Evolutionary conservation across 2,797 vertebrate species (phyloP).

Genomic region (Phoebastria nigripes): DNA sequence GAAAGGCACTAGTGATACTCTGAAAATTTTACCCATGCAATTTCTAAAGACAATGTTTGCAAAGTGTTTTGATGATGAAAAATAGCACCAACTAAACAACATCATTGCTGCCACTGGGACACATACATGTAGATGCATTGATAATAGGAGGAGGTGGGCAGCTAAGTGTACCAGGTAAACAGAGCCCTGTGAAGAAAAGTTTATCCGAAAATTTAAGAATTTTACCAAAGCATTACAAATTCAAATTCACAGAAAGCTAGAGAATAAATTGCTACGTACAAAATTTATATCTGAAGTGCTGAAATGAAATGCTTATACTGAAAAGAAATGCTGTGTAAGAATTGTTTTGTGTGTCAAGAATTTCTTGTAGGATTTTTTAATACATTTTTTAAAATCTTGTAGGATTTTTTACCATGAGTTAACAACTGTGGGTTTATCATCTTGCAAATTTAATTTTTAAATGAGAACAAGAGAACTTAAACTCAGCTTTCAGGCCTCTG

Average conservation of each 20-base stretch:
- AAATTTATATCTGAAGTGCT: background rate
- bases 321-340: background rate
- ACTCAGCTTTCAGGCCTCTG: background rate
- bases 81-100: background rate
- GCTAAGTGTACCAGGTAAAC: background rate
- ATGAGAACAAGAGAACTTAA: background rate
- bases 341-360: background rate
- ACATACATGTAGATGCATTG: background rate
- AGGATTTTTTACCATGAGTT: background rate
- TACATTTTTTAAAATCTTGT: background rate
- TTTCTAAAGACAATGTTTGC: background rate
- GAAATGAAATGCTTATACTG: background rate
- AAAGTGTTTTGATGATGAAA: background rate
- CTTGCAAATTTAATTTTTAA: background rate
- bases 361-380: background rate
- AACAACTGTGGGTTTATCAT: background rate
- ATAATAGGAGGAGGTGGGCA: background rate
- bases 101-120: background rate
- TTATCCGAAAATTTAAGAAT: background rate
- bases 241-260: background rate
- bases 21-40: background rate
- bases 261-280: background rate
- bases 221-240: background rate
- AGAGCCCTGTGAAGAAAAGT: background rate
- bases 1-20: background rate